Percentiles rank a stretch among this genome's conserved stretches.
These are phyloP conservation scores for Lepilemur ruficaudatus DNA, from an alignment of 2,797 vertebrate genomes.

Conservation along the genomic window DNA sequence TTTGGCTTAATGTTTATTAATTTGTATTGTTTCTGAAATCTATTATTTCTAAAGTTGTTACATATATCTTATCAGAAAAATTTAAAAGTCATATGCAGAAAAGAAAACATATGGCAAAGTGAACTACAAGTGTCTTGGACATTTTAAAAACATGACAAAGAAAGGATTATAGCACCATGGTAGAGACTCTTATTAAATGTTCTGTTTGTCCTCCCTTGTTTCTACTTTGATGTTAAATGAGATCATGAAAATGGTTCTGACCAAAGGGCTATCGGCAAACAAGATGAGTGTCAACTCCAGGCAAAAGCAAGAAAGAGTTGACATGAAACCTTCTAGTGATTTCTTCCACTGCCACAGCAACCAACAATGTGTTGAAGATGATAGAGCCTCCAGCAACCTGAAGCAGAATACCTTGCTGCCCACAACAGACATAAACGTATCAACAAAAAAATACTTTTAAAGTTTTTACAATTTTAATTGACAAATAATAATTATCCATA, in stretches of 20 bases:
- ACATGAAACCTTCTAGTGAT: background rate
- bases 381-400: background rate
- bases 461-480: background rate
- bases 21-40: background rate
- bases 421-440: background rate
- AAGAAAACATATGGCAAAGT: background rate
- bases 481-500: background rate
- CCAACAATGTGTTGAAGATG: background rate
- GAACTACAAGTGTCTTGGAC: background rate
- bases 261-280: background rate
- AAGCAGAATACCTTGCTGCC: background rate
- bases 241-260: background rate
- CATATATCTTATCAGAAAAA: background rate
- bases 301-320: background rate
- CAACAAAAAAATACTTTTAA: background rate
- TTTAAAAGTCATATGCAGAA: background rate
- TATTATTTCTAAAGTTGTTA: background rate
- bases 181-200: background rate
- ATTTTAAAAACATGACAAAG: background rate
- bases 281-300: background rate
- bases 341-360: background rate
- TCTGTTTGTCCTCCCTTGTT: background rate
- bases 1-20: background rate
- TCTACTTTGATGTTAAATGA: background rate
- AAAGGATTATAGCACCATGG: background rate